Evolutionary conservation across 2,113 vertebrate species (phyloP).

Genomic region (Hypanus sabinus): DNA sequence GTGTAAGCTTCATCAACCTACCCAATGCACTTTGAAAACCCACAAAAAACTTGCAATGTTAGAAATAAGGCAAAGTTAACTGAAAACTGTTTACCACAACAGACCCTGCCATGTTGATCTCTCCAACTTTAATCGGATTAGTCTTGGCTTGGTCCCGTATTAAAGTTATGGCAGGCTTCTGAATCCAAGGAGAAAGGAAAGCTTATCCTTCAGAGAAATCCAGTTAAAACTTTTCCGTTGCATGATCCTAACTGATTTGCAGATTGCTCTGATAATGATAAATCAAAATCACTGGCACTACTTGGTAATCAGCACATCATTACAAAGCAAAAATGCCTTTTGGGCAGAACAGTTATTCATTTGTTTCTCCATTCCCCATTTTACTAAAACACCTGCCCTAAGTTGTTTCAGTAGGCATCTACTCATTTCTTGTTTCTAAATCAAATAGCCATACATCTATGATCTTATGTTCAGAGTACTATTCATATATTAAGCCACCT

Average conservation of each 20-base stretch:
- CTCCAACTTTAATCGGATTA: neutral
- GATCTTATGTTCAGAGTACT: neutral
- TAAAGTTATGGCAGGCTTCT: neutral
- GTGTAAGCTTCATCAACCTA: neutral
- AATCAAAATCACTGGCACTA: neutral
- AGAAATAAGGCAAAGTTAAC: neutral
- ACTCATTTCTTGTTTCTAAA: neutral
- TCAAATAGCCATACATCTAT: neutral
- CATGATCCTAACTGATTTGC: neutral
- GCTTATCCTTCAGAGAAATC: neutral
- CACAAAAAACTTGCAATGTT: neutral
- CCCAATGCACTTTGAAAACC: too few species aligned
- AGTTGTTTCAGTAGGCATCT: neutral
- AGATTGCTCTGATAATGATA: neutral
- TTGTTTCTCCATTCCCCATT: neutral
- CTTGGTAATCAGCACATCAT: neutral
- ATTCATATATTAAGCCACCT: neutral
- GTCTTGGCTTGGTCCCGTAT: neutral
- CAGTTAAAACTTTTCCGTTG: neutral
- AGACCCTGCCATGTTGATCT: neutral
- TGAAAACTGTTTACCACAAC: neutral
- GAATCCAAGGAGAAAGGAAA: neutral
- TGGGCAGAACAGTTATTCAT: neutral
- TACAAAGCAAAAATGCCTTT: neutral
- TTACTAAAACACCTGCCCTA: neutral